Evolutionary conservation across 1,140 invertebrate species (phyloP).

Genomic region (Ceratosolen solmsi): DNA sequence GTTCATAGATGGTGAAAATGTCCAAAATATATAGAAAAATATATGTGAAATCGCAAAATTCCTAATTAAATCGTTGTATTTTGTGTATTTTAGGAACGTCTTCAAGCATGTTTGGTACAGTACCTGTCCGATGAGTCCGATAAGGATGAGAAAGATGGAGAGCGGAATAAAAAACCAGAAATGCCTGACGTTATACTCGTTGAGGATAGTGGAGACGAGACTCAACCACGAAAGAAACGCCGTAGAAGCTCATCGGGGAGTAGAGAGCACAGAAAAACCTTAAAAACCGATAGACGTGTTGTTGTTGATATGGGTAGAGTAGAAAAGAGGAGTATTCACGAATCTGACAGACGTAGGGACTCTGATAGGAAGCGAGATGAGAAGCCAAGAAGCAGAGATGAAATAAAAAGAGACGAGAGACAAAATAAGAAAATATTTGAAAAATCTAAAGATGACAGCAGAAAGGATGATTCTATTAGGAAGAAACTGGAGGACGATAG

Average conservation of each 20-base stretch:
- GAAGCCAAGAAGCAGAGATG: slow-evolving; percentile 66
- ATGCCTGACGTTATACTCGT: slow-evolving; percentile 70
- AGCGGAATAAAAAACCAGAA: slow-evolving; percentile 56
- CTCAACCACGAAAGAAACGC: slow-evolving; percentile 59
- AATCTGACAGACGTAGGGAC: slow-evolving; percentile 62
- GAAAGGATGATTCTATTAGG: slow-evolving; percentile 66
- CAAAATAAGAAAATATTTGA: slow-evolving; percentile 58
- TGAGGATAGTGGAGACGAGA: slow-evolving; percentile 68
- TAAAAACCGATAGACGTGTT: slow-evolving; percentile 67
- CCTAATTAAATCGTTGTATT: not conserved
- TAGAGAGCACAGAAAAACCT: slow-evolving; percentile 65
- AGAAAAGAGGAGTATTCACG: slow-evolving; percentile 61
- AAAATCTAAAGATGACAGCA: slow-evolving; percentile 68
- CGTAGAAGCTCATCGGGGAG: slow-evolving; percentile 63
- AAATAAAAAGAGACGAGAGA: slow-evolving; percentile 66
- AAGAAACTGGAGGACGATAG: slow-evolving; percentile 66
- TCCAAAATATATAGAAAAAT: not conserved
- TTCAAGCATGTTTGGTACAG: slow-evolving; percentile 76
- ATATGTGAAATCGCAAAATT: not conserved
- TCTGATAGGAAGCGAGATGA: slow-evolving; percentile 60
- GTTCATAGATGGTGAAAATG: too few species aligned
- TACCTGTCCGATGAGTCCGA: slow-evolving; percentile 71
- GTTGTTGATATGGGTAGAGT: slow-evolving; percentile 69
- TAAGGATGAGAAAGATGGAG: slow-evolving; percentile 57
- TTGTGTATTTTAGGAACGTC: slow-evolving; percentile 69